Evolutionary conservation across 1,140 invertebrate species (phyloP).

Genomic region (Plectrocnemia conspersa): DNA sequence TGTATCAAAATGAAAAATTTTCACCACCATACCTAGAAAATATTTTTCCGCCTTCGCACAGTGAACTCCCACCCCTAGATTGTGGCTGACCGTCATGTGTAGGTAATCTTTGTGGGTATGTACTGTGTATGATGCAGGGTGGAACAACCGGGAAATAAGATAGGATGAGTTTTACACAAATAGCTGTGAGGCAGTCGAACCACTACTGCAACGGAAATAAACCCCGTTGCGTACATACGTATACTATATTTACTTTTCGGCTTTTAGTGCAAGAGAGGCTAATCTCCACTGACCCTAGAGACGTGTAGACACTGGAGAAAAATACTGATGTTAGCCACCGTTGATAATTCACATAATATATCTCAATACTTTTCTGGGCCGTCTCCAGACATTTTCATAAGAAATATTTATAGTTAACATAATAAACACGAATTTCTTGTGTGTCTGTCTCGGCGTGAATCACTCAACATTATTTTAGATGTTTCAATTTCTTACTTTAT

Average conservation of each 20-base stretch:
- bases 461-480: too few species aligned
- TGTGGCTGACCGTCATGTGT: conserved; percentile 2
- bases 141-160: conserved; percentile 18
- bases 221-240: too few species aligned
- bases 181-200: conserved; percentile 20
- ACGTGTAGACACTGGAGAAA: conserved; percentile 11
- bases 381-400: too few species aligned
- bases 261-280: conserved; percentile 21
- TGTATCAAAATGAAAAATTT: not conserved
- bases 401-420: too few species aligned
- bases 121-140: conserved; percentile 9
- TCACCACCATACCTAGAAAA: not conserved
- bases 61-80: not conserved
- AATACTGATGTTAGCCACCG: too few species aligned
- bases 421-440: too few species aligned
- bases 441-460: too few species aligned
- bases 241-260: conserved; percentile 18
- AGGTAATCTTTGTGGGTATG: conserved; percentile 10
- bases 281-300: conserved; percentile 20
- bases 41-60: too few species aligned
- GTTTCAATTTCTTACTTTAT: too few species aligned
- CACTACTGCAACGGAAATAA: conserved; percentile 24
- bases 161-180: conserved; percentile 27
- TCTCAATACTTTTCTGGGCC: too few species aligned
- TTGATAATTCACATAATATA: too few species aligned